Base-by-base conservation (phyloP, 1,140 invertebrate genomes). In the Tetragnatha versicolor region DNA sequence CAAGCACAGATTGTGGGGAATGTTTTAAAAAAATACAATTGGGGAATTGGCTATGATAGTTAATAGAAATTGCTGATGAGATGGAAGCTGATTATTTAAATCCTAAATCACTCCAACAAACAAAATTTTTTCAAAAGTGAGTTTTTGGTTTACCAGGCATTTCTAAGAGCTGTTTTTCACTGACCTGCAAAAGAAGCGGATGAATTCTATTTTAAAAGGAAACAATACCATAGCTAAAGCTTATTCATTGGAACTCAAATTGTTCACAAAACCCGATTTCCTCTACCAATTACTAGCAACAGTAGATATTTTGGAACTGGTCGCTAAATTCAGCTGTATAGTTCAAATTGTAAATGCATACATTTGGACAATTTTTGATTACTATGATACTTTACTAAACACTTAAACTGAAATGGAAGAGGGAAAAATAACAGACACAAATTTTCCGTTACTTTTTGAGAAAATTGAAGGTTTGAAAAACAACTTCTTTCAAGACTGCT, bases 331-430 rank as follows among this genome's bases (percentile, higher is more conserved):
- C 55, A 60, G 55, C 55, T 60, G 55, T 20, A 60, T 29, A 9
- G 55, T 60, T 20, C 55, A 60, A 60, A 60, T 29, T 60, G 55
- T 60, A 9, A 60, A 60, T 60, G 55, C 55, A 33, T 60, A 33
- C 25, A 60, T 60, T 60, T 60, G 55, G 55, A 60, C 55, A 60
- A 60, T 60, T 60, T 60, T 60, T 60, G 55, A 60, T 33, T 60
- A 60, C 31, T 60, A 10, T 60, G 29, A 60, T 3, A 60, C 20
- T 29, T 60, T 60, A 6, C 25, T 60, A 9, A 33, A 27, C 9
- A 29, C 55, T 60, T 60, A 60, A 60, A 60, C 55, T 10, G 55
- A 60, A 60, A 60, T 60, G 55, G 20, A 27, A 60, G 31, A 27
- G 5, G 55, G 55, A 29, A 33, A 33, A 60, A 60, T 60, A 29